phyloP scores from a whole-genome alignment of 2,797 vertebrate genomes.

The Sebastes nivosus region DNA sequence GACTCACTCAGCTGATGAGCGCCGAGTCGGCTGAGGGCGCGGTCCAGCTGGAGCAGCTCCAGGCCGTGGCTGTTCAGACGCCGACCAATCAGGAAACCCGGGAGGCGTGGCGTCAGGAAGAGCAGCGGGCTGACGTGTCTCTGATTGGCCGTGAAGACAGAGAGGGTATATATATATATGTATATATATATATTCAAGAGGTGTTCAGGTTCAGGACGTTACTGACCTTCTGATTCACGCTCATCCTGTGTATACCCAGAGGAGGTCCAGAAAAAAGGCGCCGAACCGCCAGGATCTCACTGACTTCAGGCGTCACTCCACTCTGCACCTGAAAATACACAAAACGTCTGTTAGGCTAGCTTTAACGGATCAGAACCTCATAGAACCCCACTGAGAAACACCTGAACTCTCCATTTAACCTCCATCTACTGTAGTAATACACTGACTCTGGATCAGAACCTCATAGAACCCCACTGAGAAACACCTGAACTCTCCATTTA shows the following conservation, averaged over 20 bases:
- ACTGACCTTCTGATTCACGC: conserved; percentile 85
- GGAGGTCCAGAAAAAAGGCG: conserved; percentile 83
- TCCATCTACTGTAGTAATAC: too few relatives aligned
- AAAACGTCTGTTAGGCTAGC: neutral
- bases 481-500: too few relatives aligned
- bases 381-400: too few relatives aligned
- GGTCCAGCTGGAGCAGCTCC: conserved; percentile 90
- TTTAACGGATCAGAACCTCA: too few relatives aligned
- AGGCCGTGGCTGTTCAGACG: conserved; percentile 85
- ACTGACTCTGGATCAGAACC: too few relatives aligned
- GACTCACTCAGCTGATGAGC: conserved; percentile 82
- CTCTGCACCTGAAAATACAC: conserved; percentile 79
- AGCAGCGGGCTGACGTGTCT: conserved; percentile 87
- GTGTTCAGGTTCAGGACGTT: neutral
- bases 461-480: neutral
- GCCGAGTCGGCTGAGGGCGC: conserved; percentile 85
- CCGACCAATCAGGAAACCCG: conserved; percentile 78
- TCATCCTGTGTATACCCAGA: conserved; percentile 82
- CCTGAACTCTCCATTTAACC: too few relatives aligned
- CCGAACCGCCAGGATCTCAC: conserved; percentile 84
- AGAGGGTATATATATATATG: neutral
- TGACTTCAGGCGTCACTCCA: conserved; percentile 81
- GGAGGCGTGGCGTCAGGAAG: conserved; percentile 88
- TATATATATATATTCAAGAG: too few relatives aligned
- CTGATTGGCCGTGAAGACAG: conserved; percentile 64